Conservation (phyloP, 2,888 invertebrate species). For the Plusia festucae region DNA sequence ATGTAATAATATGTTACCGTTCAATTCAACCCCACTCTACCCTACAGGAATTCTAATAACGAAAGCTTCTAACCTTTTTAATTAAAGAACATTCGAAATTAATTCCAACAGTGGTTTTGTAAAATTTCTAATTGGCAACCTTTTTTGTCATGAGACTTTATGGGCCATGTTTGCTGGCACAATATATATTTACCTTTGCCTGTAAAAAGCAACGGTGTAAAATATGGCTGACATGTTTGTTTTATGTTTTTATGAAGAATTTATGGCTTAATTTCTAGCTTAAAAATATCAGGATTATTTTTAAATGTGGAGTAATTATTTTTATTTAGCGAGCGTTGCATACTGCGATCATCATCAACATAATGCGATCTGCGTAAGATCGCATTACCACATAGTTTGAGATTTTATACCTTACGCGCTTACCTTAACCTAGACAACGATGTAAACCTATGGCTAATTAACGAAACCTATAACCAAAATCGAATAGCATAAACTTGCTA, state of each 20-base stretch:
- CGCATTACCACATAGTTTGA: background rate
- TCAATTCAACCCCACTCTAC: slow-evolving; percentile 19
- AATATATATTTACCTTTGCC: background rate
- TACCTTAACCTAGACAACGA: no score
- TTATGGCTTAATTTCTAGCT: background rate
- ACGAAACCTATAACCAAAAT: no score
- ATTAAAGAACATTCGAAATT: slow-evolving; percentile 9
- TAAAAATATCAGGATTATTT: background rate
- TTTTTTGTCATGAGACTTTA: background rate
- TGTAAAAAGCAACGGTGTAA: background rate
- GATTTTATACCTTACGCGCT: no score
- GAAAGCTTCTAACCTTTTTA: slow-evolving; percentile 2
- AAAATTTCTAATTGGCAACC: slow-evolving; percentile 2
- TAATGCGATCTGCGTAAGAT: no score
- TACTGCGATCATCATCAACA: no score
- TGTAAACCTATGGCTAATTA: no score
- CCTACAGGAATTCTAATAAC: slow-evolving; percentile 22
- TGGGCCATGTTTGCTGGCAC: background rate
- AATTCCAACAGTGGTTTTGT: background rate
- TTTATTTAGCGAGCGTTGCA: background rate
- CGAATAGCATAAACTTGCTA: no score
- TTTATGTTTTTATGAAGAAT: slow-evolving; percentile 3
- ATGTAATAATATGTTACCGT: slow-evolving; percentile 22
- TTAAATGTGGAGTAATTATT: background rate
- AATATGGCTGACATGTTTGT: background rate